Evolutionary conservation across 2,888 invertebrate species (phyloP).

Genomic region (Apantesis nais): DNA sequence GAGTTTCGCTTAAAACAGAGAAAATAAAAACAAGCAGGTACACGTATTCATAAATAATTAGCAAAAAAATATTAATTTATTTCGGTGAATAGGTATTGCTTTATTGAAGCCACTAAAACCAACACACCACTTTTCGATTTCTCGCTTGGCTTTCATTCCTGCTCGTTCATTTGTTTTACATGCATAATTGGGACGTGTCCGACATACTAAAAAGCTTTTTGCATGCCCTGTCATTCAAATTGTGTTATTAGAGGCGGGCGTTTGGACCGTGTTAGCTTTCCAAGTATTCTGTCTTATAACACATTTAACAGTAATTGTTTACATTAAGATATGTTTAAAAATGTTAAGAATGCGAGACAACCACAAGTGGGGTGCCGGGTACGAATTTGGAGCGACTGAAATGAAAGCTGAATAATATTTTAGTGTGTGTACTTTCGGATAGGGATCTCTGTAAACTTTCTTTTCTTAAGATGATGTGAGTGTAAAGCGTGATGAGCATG

Average conservation of each 20-base stretch:
- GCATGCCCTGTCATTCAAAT: constrained; percentile 48
- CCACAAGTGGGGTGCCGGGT: not conserved
- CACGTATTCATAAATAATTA: no score
- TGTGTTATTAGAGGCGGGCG: constrained; percentile 52
- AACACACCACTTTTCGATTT: no score
- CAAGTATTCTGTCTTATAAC: not conserved
- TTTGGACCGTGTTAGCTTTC: constrained; percentile 39
- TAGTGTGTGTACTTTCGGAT: not conserved
- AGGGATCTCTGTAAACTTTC: not conserved
- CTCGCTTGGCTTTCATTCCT: not conserved
- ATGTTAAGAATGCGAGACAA: not conserved
- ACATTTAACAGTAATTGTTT: constrained; percentile 18
- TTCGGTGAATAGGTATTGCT: no score
- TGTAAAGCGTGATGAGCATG: no score
- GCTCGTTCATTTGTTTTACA: not conserved
- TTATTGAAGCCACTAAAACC: no score
- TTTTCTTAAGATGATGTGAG: not conserved
- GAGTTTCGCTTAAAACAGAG: no score
- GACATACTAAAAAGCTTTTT: constrained; percentile 43
- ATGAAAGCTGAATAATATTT: not conserved
- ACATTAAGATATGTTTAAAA: not conserved
- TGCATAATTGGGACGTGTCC: constrained; percentile 18
- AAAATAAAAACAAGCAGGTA: no score
- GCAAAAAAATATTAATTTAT: no score
- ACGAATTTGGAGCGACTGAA: not conserved